These are phyloP conservation scores for Zygaena filipendulae DNA, from an alignment of 2,888 invertebrate species.

Conservation along the genomic window DNA sequence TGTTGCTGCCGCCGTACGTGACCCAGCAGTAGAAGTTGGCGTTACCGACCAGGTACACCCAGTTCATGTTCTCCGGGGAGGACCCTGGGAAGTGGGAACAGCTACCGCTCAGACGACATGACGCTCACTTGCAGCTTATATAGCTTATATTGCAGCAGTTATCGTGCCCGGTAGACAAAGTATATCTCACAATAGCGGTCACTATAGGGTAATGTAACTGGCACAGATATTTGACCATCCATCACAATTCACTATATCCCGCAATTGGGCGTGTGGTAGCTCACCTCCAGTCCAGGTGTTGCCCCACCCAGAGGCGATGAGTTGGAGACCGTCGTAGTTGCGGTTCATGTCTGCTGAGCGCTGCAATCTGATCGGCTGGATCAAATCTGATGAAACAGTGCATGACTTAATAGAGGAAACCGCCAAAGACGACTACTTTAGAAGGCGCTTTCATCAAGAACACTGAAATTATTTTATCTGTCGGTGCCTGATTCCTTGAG, in stretches of 20 bases:
- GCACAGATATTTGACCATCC: too few relatives aligned
- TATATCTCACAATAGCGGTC: too few relatives aligned
- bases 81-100: slow-evolving; percentile 7
- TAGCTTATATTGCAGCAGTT: neutral
- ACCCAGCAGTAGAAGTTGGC: slow-evolving; percentile 19
- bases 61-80: slow-evolving; percentile 19
- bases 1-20: slow-evolving; percentile 20
- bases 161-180: too few relatives aligned
- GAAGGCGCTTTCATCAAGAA: too few relatives aligned
- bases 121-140: neutral
- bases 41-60: slow-evolving; percentile 17
- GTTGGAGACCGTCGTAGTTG: neutral
- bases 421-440: too few relatives aligned
- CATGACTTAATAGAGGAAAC: too few relatives aligned
- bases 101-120: neutral
- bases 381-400: too few relatives aligned
- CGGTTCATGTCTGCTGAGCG: neutral
- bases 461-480: too few relatives aligned
- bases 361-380: slow-evolving; percentile 1
- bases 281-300: slow-evolving; percentile 19
- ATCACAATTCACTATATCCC: too few relatives aligned
- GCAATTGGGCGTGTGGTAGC: too few relatives aligned
- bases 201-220: too few relatives aligned
- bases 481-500: too few relatives aligned
- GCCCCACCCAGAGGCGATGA: slow-evolving; percentile 15